Base-by-base conservation (phyloP, 2,797 vertebrate species). In the Euthynnus affinis region DNA sequence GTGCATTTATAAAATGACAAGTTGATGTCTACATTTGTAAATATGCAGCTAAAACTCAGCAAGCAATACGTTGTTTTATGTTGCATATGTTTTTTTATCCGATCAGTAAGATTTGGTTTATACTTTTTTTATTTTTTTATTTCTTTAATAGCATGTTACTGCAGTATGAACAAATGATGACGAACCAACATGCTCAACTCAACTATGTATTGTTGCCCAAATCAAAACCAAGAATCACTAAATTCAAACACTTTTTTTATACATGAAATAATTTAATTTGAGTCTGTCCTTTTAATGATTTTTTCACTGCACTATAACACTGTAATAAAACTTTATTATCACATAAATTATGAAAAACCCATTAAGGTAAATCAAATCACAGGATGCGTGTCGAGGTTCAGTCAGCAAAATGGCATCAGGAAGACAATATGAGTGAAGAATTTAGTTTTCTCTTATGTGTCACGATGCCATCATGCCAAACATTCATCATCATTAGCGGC, bases 401-500 rank as follows among this genome's bases (percentile, higher is more conserved):
- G 57, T 48, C 65, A 55, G 48, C 53, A 81, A 69, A 78, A 62
- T 18, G 23, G 49, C 61, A 3, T 81, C 42, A 29, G 52, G 60
- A 60, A 76, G 76, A 78, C 44, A 59, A 74, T 32, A 53, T 27
- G 27, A 78, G 59, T 67, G 74, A 87, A 69, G 69, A 75, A 29
- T 72, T 82, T 57, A 63, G 12, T 85, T 88, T 68, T 88, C 72
- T 91, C 68, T 76, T 63, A 59, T 60, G 73, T 78, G 82, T 75
- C 52, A 8, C 60, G 72, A 83, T 66, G 48, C 77, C 51, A 25
- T 85, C 83, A 64, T 48, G 76, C 65, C 69, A 86, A 77, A 79
- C 92, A 89, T 93, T 94, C 88, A 92, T 95, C 92, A 93, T 94
- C 91, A 93, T 94, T 94, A 93, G 87, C 74, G 20, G 75, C 40